Evolutionary conservation across 2,888 invertebrate genomes (phyloP).

Genomic region (Perdita meconis): DNA sequence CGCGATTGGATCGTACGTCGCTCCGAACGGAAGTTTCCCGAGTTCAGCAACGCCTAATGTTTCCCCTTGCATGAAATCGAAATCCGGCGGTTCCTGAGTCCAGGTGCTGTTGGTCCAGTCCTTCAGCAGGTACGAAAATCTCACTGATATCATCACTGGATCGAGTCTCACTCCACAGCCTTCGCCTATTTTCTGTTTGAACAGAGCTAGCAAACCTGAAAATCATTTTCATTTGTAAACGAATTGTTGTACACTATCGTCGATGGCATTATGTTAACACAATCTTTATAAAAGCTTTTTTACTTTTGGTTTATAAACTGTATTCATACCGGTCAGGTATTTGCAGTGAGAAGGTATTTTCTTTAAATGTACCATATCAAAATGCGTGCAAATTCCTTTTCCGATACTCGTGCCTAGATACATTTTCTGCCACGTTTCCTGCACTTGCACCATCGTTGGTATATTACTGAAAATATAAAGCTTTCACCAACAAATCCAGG

Average conservation of each 20-base stretch:
- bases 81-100: slow-evolving; percentile 87
- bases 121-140: slow-evolving; percentile 90
- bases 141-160: slow-evolving; percentile 89
- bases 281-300: slow-evolving; percentile 14
- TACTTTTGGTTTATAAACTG: slow-evolving; percentile 10
- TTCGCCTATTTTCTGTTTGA: slow-evolving; percentile 93
- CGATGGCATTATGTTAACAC: neutral
- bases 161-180: slow-evolving; percentile 84
- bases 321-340: slow-evolving; percentile 89
- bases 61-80: slow-evolving; percentile 86
- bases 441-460: slow-evolving; percentile 94
- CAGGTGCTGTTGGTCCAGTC: slow-evolving; percentile 87
- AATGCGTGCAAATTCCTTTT: slow-evolving; percentile 91
- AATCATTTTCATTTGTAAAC: slow-evolving; percentile 33
- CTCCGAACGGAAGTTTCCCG: slow-evolving; percentile 92
- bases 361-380: slow-evolving; percentile 95
- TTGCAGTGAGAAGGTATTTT: slow-evolving; percentile 92
- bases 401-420: slow-evolving; percentile 93
- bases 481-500: neutral
- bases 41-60: slow-evolving; percentile 85
- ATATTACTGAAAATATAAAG: slow-evolving; percentile 85
- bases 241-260: neutral
- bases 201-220: slow-evolving; percentile 90
- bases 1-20: slow-evolving; percentile 91
- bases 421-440: slow-evolving; percentile 92